Percentiles rank a stretch among this genome's conserved stretches.
Evolutionary conservation across 2,888 invertebrate species (phyloP).

Genomic region (Ctena decussata): DNA sequence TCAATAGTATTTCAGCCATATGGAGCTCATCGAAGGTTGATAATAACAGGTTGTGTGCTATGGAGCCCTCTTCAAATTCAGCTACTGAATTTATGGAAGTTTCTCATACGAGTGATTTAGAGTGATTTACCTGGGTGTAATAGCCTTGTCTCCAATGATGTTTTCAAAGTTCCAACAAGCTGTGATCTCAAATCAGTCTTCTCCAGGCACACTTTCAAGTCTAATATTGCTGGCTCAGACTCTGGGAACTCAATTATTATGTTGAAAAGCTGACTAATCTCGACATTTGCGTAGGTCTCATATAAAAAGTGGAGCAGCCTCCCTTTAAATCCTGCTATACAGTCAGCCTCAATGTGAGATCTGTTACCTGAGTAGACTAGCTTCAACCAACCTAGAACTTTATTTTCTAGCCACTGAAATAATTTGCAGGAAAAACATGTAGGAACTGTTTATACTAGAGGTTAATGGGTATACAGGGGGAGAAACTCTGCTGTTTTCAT

Average conservation of each 20-base stretch:
- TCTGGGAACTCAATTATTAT: conserved; percentile 98
- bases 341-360: conserved; percentile 71
- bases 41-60: too few species aligned
- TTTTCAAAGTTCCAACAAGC: conserved; percentile 92
- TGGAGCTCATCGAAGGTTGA: too few species aligned
- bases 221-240: conserved; percentile 96
- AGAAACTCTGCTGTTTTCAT: too few species aligned
- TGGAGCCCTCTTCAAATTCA: too few species aligned
- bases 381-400: conserved; percentile 95
- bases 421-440: too few species aligned
- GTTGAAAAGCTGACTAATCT: conserved; percentile 97
- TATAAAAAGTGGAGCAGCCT: conserved; percentile 93
- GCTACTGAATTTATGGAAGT: too few species aligned
- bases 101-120: too few species aligned
- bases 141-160: conserved; percentile 94
- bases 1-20: too few species aligned
- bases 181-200: conserved; percentile 93
- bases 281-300: conserved; percentile 94
- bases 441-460: too few species aligned
- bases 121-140: conserved; percentile 91
- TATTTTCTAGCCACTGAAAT: conserved; percentile 93
- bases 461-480: too few species aligned
- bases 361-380: conserved; percentile 90
- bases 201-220: conserved; percentile 94
- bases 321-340: conserved; percentile 83